Percentiles rank a stretch among this genome's conserved stretches.
These are phyloP conservation scores for Mellilla xanthometata DNA, from an alignment of 2,888 invertebrate genomes.

Conservation along the genomic window DNA sequence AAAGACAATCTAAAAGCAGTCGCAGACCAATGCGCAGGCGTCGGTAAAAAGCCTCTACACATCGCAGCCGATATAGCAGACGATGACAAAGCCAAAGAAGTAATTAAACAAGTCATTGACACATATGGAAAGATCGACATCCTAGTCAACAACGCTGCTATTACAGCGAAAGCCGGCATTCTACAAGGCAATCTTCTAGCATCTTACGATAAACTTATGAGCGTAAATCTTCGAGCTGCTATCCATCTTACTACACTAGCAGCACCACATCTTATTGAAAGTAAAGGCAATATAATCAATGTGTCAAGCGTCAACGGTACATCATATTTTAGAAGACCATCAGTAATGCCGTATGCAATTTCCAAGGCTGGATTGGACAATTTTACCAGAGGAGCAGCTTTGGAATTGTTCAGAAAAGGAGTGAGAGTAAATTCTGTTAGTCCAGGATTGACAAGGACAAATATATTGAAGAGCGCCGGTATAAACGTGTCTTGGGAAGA, in stretches of 20 bases:
- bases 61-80: constrained; percentile 43
- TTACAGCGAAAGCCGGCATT: constrained; percentile 14
- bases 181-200: constrained; percentile 6
- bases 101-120: constrained; percentile 36
- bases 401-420: constrained; percentile 87
- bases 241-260: constrained; percentile 32
- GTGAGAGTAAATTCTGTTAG: constrained; percentile 84
- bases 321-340: not conserved
- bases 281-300: constrained; percentile 45
- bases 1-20: constrained; percentile 32
- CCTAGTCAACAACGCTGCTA: constrained; percentile 46
- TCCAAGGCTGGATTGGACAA: constrained; percentile 46
- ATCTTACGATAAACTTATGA: constrained; percentile 9
- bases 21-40: constrained; percentile 11
- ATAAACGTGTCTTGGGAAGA: constrained; percentile 25
- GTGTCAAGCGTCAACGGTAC: constrained; percentile 40
- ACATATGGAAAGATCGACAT: constrained; percentile 43
- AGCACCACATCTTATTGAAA: constrained; percentile 35
- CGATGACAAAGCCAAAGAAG: constrained; percentile 34
- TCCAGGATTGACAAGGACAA: constrained; percentile 55
- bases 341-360: constrained; percentile 58
- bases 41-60: constrained; percentile 30
- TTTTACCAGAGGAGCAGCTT: constrained; percentile 44
- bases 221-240: constrained; percentile 1
- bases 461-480: constrained; percentile 58